A percentile compares a stretch with the other conserved stretches of the same genome.
phyloP scores from a whole-genome alignment of 2,113 vertebrate genomes.

The Buteo buteo region DNA sequence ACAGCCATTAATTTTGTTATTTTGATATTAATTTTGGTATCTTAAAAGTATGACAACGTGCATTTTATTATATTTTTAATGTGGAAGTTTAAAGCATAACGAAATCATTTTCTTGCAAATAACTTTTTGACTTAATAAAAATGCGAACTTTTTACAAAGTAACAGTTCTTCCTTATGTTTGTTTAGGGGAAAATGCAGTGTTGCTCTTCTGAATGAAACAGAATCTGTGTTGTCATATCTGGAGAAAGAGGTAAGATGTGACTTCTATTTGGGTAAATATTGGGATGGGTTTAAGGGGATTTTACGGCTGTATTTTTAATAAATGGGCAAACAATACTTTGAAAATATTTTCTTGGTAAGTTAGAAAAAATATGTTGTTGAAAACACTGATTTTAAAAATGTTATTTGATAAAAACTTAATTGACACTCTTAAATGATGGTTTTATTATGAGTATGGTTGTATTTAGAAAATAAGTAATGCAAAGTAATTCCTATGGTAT shows the following conservation, averaged over 20 bases:
- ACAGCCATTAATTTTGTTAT: neutral
- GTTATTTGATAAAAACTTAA: neutral
- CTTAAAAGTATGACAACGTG: neutral
- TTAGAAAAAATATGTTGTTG: neutral
- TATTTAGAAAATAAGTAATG: neutral
- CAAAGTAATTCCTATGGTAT: neutral
- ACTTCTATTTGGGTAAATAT: neutral
- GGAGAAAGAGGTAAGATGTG: constrained; percentile 89
- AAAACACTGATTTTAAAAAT: neutral
- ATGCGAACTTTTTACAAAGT: neutral
- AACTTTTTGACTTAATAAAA: neutral
- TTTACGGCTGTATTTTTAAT: neutral
- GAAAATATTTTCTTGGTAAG: neutral
- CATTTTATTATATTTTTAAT: neutral
- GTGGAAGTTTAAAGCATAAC: neutral
- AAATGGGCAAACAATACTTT: neutral
- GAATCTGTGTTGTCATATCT: constrained; percentile 93
- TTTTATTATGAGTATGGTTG: neutral
- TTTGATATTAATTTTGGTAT: neutral
- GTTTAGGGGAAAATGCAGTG: constrained; percentile 92
- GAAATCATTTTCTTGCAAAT: neutral
- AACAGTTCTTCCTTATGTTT: neutral
- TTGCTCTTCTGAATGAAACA: constrained; percentile 94
- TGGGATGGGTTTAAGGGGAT: neutral
- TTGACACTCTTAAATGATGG: neutral